Evolutionary conservation across 37 sponge, comb jelly and placozoan genomes (phyloP).

Genomic region (Spongilla lacustris): DNA sequence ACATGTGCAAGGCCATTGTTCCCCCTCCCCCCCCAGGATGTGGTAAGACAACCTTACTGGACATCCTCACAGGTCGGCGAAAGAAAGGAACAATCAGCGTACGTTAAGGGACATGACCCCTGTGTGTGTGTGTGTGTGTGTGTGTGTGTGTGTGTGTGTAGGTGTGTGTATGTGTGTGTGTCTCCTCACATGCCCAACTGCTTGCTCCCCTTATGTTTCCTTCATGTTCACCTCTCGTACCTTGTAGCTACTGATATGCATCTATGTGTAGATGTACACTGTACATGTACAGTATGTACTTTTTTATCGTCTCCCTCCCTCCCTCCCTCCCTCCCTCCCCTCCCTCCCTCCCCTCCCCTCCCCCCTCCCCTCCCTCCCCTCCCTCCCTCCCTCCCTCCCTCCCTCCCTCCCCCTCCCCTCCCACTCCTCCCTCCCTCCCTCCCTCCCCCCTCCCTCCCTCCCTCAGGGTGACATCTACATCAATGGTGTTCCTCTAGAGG

Average conservation of each 20-base stretch:
- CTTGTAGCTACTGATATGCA: no score
- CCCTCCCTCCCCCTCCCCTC: not conserved
- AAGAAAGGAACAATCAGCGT: not conserved
- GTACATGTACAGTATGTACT: no score
- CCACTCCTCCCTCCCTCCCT: no score
- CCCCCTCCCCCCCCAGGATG: not conserved
- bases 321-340: no score
- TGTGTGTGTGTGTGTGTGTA: not conserved
- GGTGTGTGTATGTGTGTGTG: no score
- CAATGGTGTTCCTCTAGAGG: constrained; percentile 26
- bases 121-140: no score
- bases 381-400: not conserved
- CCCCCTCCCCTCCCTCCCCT: no score
- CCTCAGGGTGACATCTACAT: constrained; percentile 48
- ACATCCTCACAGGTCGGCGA: constrained; percentile 32
- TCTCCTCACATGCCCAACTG: no score
- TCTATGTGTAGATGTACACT: no score
- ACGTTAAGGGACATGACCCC: not conserved
- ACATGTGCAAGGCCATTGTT: not conserved
- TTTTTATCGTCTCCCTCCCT: no score
- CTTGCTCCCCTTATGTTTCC: no score
- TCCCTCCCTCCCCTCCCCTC: not conserved
- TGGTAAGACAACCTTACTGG: constrained; percentile 51
- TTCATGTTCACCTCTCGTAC: no score
- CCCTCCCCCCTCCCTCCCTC: not conserved